phyloP scores from a whole-genome alignment of 1,140 invertebrate genomes.

The Eupristina koningsbergeri region DNA sequence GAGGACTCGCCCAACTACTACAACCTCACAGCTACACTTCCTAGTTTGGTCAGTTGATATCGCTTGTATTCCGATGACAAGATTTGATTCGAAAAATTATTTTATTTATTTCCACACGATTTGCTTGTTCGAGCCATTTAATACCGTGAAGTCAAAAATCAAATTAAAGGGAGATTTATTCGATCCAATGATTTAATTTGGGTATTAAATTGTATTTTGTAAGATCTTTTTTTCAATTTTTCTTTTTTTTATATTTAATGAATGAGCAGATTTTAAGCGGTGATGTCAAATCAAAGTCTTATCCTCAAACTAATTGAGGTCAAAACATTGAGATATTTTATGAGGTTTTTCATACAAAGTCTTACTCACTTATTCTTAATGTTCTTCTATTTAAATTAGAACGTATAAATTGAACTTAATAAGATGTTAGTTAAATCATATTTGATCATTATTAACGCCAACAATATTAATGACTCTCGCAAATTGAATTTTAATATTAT shows the following conservation, averaged over 20 bases:
- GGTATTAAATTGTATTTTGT: too few relatives aligned
- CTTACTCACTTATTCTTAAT: not conserved
- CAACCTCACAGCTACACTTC: conserved; percentile 70
- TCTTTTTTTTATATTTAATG: not conserved
- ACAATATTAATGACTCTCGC: too few relatives aligned
- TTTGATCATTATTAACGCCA: too few relatives aligned
- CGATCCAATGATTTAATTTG: too few relatives aligned
- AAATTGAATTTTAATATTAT: too few relatives aligned
- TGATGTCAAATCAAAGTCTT: not conserved
- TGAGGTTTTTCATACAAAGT: not conserved
- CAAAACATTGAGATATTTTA: not conserved
- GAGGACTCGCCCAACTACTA: conserved; percentile 71
- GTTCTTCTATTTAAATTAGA: not conserved
- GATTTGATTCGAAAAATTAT: not conserved
- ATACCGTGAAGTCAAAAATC: too few relatives aligned
- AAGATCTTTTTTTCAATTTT: not conserved
- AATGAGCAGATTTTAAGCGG: not conserved
- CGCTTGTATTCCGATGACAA: not conserved
- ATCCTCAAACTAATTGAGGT: not conserved
- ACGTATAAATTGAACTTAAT: not conserved
- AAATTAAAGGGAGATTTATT: too few relatives aligned
- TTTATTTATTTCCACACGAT: too few relatives aligned
- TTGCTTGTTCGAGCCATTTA: too few relatives aligned
- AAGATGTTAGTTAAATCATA: too few relatives aligned
- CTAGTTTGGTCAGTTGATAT: conserved; percentile 48